Conservation (phyloP, 1,140 invertebrate species). For the Philaenus spumarius region DNA sequence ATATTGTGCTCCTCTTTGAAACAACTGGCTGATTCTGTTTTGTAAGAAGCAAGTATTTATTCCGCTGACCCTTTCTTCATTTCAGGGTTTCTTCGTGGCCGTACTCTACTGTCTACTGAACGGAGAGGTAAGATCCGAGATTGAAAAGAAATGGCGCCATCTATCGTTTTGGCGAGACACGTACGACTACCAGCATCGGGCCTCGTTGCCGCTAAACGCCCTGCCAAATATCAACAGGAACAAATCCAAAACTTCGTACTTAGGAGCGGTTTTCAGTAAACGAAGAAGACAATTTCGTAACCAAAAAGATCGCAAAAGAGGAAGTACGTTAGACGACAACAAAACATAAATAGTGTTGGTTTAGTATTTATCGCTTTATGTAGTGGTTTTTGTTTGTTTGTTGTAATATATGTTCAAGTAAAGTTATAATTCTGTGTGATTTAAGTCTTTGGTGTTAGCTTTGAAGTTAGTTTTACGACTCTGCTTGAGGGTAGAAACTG, state of each 20-base stretch:
- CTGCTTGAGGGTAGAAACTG: too few species aligned
- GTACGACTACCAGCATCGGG: background rate
- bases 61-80: too few species aligned
- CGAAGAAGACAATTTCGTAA: background rate
- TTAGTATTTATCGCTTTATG: too few species aligned
- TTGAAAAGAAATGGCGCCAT: slow-evolving; percentile 30
- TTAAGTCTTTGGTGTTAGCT: too few species aligned
- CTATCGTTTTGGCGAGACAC: background rate
- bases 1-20: too few species aligned
- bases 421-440: too few species aligned
- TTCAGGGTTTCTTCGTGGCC: slow-evolving; percentile 59
- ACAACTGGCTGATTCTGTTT: too few species aligned
- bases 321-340: background rate
- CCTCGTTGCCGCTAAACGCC: slow-evolving; percentile 1
- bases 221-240: background rate
- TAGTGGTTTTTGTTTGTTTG: too few species aligned
- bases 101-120: slow-evolving; percentile 62
- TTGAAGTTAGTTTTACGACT: too few species aligned
- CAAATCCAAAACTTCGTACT: background rate
- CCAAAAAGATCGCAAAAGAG: background rate
- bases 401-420: too few species aligned
- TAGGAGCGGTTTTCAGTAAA: background rate
- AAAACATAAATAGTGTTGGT: too few species aligned
- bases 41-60: too few species aligned
- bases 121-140: slow-evolving; percentile 52